Percentiles rank a stretch among this genome's conserved stretches.
Conservation (phyloP, 2,113 vertebrate species). For the Melierax canorus region DNA sequence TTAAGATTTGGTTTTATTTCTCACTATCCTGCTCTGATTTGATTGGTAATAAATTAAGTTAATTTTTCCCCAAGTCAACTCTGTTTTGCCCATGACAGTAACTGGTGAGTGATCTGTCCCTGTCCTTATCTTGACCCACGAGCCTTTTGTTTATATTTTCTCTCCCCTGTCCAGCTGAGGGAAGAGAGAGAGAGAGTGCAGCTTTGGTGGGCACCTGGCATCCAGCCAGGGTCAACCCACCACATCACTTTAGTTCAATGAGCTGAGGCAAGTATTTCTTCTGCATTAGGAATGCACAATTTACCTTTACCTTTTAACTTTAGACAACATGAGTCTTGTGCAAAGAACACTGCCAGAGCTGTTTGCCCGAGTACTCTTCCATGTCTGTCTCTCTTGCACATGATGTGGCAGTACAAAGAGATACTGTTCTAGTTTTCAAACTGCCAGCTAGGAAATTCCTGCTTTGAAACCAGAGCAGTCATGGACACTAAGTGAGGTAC, state of each 20-base stretch:
- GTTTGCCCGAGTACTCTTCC: background rate
- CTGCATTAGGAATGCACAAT: background rate
- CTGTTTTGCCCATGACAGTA: background rate
- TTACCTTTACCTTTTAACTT: background rate
- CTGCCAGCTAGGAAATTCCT: background rate
- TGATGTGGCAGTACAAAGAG: background rate
- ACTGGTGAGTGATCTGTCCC: background rate
- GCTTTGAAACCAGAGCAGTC: background rate
- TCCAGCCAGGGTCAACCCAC: no score
- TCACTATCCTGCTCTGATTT: no score
- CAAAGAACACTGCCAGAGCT: background rate
- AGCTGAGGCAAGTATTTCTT: background rate
- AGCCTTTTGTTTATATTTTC: no score
- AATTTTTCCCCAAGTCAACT: background rate
- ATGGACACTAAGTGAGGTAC: background rate
- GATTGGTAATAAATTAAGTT: background rate
- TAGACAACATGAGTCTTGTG: background rate
- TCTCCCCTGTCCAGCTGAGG: no score
- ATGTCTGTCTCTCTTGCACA: background rate
- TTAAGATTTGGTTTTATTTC: no score
- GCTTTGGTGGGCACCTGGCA: no score
- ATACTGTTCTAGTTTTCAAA: background rate
- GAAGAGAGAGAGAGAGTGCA: no score
- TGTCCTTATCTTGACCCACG: background rate
- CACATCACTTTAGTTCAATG: background rate